phyloP scores from a whole-genome alignment of 2,888 invertebrate species.

The Mesorhabditis spiculigera region DNA sequence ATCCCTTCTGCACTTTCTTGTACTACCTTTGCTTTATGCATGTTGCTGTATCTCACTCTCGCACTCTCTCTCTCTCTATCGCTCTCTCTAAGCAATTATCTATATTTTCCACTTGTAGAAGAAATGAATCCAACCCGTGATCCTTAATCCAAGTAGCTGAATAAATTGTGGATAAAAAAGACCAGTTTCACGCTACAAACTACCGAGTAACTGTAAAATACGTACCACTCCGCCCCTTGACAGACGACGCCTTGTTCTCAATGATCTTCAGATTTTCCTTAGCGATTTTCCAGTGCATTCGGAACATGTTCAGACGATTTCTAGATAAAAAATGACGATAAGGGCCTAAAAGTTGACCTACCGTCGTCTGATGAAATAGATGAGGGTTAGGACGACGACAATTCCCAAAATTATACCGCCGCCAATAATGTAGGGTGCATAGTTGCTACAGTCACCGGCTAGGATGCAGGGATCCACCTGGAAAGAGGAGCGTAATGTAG shows the following conservation, averaged over 20 bases:
- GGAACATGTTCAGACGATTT: constrained; percentile 33
- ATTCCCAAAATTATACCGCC: constrained; percentile 3
- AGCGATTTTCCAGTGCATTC: constrained; percentile 48
- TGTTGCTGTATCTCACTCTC: too few species aligned
- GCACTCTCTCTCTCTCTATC: too few species aligned
- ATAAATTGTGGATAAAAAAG: not conserved
- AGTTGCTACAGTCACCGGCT: constrained; percentile 20
- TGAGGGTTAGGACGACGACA: constrained; percentile 13
- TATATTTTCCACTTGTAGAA: constrained; percentile 12
- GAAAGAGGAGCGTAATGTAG: not conserved
- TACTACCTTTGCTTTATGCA: too few species aligned
- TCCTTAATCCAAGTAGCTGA: not conserved
- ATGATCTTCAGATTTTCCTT: constrained; percentile 47
- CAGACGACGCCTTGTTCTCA: constrained; percentile 32
- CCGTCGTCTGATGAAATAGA: not conserved
- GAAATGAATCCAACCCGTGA: not conserved
- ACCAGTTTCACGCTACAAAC: constrained; percentile 7
- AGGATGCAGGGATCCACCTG: constrained; percentile 27
- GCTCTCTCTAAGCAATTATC: too few species aligned
- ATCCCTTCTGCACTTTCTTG: too few species aligned
- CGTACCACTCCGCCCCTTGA: not conserved
- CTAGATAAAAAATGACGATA: constrained; percentile 2
- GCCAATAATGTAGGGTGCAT: constrained; percentile 16
- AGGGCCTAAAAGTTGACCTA: not conserved
- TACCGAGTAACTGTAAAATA: constrained; percentile 15